Evolutionary conservation across 1,140 invertebrate species (phyloP), one percentile per base, ranked within the genome.

Genomic region (Octopus bimaculoides): DNA sequence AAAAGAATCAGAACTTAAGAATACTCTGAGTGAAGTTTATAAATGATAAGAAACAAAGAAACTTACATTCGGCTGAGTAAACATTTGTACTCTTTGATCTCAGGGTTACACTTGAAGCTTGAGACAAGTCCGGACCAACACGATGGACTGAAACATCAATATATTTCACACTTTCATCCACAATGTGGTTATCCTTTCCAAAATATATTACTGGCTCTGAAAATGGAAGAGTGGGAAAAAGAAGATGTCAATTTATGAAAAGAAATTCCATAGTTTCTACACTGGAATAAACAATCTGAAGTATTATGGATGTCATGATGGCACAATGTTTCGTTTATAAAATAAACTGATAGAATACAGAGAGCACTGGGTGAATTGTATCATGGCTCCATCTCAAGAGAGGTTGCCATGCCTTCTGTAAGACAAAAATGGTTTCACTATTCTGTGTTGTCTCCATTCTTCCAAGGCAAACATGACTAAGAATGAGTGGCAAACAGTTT

Each of bases 191-290:
- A 4, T 82, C 66, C 52, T 85, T 82, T 26, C 85, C 89, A 81
- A 91, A 89, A 82, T 88, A 89, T 77, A 90, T 86, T 8, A 83
- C 82, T 5, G 90, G 90, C 41, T 87, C 90, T 91, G 84, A 79
- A 87, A 84, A 54, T 76, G 79, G 55, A 75, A 54, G 73, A 61
- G 56, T 61, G 56, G 2, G 17, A 61, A 61, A 61, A 61, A 9
- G 56, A 61, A 61, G 9, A 61, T 61, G 1, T 61, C 56, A 61
- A 3, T 61, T 9, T 17, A 9, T 1, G 17, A 61, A 61, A 61
- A 61, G 56, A 61, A 12, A 9, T 61, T 61, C 56, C 26, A 41
- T 41, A 61, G 56, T 61, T 61, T 61, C 56, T 41, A 41, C 26
- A 41, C 26, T 41, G 26, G 26, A 2, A 41, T 41, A 41, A 41